A percentile compares a stretch with the other conserved stretches of the same genome.
Conservation (phyloP, 1,140 invertebrate genomes). For the Zaprionus camerounensis region DNA sequence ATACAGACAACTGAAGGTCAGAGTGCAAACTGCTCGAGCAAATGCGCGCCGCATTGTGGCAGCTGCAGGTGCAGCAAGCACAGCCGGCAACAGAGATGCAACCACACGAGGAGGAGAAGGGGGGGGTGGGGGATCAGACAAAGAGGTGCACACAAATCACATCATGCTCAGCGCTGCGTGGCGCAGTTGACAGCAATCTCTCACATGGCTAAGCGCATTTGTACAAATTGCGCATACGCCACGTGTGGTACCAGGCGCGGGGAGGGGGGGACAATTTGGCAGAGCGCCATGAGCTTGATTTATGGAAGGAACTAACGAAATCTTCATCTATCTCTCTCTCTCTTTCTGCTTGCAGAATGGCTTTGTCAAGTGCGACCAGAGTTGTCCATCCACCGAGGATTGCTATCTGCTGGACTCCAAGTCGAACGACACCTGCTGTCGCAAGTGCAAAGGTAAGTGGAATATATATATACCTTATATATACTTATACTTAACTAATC, state of each 20-base stretch:
- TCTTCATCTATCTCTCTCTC: not conserved
- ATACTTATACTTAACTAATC: not conserved
- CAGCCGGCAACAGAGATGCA: too few relatives aligned
- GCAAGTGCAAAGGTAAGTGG: conserved; percentile 88
- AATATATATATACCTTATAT: too few relatives aligned
- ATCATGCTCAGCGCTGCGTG: conserved; percentile 32
- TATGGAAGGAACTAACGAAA: conserved; percentile 17
- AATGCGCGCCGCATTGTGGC: conserved; percentile 21
- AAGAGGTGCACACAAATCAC: conserved; percentile 41
- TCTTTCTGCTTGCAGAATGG: conserved; percentile 88
- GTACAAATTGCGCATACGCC: conserved; percentile 61
- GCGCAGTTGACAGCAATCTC: conserved; percentile 57
- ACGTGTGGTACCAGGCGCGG: conserved; percentile 3
- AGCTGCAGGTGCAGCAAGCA: conserved; percentile 43
- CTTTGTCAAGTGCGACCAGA: conserved; percentile 88
- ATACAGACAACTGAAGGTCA: conserved; percentile 45
- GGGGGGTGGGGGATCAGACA: too few relatives aligned
- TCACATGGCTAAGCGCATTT: conserved; percentile 56
- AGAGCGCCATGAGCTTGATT: conserved; percentile 29
- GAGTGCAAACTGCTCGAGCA: conserved; percentile 36
- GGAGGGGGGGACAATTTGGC: not conserved
- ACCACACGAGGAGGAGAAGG: too few relatives aligned
- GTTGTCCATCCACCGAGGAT: conserved; percentile 88
- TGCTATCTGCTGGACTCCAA: conserved; percentile 88
- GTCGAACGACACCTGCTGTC: conserved; percentile 87